Evolutionary conservation across 23 tunicate species (phyloP).

Genomic region (Pegea sp.): DNA sequence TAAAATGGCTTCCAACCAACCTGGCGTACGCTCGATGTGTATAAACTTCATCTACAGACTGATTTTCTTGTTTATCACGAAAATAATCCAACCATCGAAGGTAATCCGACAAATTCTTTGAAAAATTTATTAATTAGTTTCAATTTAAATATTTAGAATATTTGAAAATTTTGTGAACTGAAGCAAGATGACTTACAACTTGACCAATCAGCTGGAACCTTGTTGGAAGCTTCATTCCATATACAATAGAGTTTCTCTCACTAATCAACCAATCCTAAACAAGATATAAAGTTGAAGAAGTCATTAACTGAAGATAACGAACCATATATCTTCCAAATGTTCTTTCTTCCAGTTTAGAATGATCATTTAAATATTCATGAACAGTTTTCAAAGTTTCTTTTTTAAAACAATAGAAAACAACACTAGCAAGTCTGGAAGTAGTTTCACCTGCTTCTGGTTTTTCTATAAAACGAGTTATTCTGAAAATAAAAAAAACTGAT

Average conservation of each 20-base stretch:
- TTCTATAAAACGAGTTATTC: conserved; percentile 48
- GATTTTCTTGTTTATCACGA: conserved; percentile 10
- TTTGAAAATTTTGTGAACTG: background rate
- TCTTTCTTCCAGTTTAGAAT: conserved; percentile 3
- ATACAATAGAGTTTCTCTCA: conserved; percentile 22
- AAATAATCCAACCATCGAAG: conserved; percentile 43
- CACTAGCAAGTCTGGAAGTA: conserved; percentile 55
- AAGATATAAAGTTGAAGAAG: no score
- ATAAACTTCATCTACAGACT: conserved; percentile 6
- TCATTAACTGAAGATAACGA: no score
- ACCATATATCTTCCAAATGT: conserved; percentile 79
- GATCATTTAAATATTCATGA: conserved; percentile 12
- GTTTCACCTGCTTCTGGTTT: conserved; percentile 44
- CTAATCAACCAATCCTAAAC: conserved; percentile 53
- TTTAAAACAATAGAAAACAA: conserved; percentile 72
- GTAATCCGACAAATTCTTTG: conserved; percentile 30
- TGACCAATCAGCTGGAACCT: conserved; percentile 80
- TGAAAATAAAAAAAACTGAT: background rate
- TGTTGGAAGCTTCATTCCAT: conserved; percentile 87
- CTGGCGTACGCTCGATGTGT: conserved; percentile 69
- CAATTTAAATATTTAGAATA: background rate
- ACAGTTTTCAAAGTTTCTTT: conserved; percentile 24
- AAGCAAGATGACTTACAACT: conserved; percentile 7
- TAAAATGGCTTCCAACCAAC: background rate
- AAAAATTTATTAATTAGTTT: background rate